Percentiles rank a stretch among this genome's conserved stretches.
Evolutionary conservation across 2,888 invertebrate species (phyloP).

Genomic region (Drosophila anceps): DNA sequence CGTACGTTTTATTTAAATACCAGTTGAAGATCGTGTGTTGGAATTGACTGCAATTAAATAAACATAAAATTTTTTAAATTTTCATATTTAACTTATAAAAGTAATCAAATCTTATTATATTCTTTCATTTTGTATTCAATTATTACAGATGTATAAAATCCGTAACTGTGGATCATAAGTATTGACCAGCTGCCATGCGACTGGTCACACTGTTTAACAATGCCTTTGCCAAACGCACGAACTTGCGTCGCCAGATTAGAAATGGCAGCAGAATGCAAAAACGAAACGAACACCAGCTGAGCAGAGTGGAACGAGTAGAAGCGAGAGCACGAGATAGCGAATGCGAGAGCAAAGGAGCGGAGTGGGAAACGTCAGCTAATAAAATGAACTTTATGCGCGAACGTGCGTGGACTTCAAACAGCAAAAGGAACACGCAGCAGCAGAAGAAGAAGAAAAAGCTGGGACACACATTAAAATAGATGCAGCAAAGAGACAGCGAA

Average conservation of each 20-base stretch:
- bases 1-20: not conserved
- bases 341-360: not conserved
- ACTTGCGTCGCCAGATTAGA: constrained; percentile 38
- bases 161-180: not conserved
- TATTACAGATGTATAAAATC: not conserved
- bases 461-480: constrained; percentile 13
- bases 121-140: not conserved
- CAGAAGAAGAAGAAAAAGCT: constrained; percentile 10
- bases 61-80: too few relatives aligned
- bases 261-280: constrained; percentile 61
- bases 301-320: constrained; percentile 17
- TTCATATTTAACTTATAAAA: not conserved
- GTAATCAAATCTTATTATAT: not conserved
- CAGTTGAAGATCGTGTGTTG: not conserved
- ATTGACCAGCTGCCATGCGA: not conserved
- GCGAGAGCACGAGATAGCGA: not conserved
- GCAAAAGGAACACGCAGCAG: constrained; percentile 20
- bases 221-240: constrained; percentile 9
- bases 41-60: not conserved
- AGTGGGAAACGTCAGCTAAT: constrained; percentile 67
- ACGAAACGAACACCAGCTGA: constrained; percentile 2
- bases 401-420: constrained; percentile 70
- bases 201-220: constrained; percentile 52
- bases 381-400: constrained; percentile 79
- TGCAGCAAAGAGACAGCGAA: not conserved